Percentiles rank a stretch among this genome's conserved stretches.
These are phyloP conservation scores for Hippoglossus stenolepis DNA, from an alignment of 2,113 vertebrate genomes.

Conservation along the genomic window DNA sequence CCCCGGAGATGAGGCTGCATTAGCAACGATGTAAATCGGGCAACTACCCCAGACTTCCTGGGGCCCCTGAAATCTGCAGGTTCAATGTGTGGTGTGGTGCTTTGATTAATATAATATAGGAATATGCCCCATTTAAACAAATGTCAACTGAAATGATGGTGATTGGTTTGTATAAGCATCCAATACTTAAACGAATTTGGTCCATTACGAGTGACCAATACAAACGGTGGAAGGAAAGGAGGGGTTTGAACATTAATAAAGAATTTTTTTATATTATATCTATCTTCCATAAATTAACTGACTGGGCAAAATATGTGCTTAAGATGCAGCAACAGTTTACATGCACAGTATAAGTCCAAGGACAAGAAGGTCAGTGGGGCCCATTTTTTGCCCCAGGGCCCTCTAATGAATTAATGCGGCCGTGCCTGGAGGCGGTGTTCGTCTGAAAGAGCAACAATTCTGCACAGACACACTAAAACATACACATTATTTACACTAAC, in stretches of 20 bases:
- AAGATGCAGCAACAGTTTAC: neutral
- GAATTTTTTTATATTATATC: too few relatives aligned
- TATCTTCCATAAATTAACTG: neutral
- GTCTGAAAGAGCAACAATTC: neutral
- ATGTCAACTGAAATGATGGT: too few relatives aligned
- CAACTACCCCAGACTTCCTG: slow-evolving; percentile 13
- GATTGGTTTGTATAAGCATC: neutral
- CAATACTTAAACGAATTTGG: too few relatives aligned
- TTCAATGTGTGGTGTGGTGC: neutral
- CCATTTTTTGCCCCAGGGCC: neutral
- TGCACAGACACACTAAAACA: neutral
- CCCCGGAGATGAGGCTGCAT: slow-evolving; percentile 11
- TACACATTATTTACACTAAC: neutral
- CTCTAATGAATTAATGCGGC: neutral
- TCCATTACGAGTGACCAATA: too few relatives aligned
- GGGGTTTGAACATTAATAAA: too few relatives aligned
- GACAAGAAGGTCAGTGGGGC: neutral
- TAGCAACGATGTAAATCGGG: slow-evolving; percentile 12
- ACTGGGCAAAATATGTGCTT: neutral
- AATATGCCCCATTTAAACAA: neutral
- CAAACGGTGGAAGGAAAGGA: too few relatives aligned
- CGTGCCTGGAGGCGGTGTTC: neutral
- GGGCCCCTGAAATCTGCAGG: neutral
- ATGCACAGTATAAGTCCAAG: neutral
- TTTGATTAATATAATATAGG: slow-evolving; percentile 2